Base-by-base conservation (phyloP, 1,140 invertebrate genomes). In the Aleiodes sp. region DNA sequence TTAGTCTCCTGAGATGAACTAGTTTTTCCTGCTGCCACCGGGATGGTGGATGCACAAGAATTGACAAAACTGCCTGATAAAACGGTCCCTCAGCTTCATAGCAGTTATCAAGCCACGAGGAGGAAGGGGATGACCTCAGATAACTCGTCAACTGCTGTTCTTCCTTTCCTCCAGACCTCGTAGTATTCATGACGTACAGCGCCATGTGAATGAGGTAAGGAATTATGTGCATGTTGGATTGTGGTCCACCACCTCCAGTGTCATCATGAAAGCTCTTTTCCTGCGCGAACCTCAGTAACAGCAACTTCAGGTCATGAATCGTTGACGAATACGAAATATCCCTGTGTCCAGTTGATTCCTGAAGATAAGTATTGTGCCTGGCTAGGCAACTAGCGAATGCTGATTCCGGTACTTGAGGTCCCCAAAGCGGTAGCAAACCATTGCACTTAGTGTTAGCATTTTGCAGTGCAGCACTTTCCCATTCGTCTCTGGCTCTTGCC, bases 401-500 rank as follows among this genome's bases (percentile, higher is more conserved):
- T 0, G 96, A 95, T 83, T 99, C 97, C 0, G 95, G 92, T 2
- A 99, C 97, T 78, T 96, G 93, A 1, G 96, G 96, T 3, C 97
- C 97, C 96, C 97, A 99, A 4, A 99, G 85, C 2, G 98, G 98
- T 60, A 99, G 86, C 62, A 99, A 84, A 0, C 97, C 97, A 85
- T 99, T 99, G 82, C 98, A 99, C 70, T 95, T 93, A 0, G 97
- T 99, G 78, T 98, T 99, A 0, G 96, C 96, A 86, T 99, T 99
- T 84, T 99, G 97, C 41, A 99, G 87, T 2, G 96, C 96, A 0
- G 98, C 97, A 24, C 46, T 96, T 82, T 99, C 97, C 98, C 97
- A 99, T 86, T 99, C 97, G 78, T 99, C 97, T 66, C 97, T 90
- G 0, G 89, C 90, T 6, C 91, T 88, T 0, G 91, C 90, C 16